Evolutionary conservation across 2,113 vertebrate genomes (phyloP), one percentile per base, ranked within the genome.

Genomic region (Gallinago jamesoni): DNA sequence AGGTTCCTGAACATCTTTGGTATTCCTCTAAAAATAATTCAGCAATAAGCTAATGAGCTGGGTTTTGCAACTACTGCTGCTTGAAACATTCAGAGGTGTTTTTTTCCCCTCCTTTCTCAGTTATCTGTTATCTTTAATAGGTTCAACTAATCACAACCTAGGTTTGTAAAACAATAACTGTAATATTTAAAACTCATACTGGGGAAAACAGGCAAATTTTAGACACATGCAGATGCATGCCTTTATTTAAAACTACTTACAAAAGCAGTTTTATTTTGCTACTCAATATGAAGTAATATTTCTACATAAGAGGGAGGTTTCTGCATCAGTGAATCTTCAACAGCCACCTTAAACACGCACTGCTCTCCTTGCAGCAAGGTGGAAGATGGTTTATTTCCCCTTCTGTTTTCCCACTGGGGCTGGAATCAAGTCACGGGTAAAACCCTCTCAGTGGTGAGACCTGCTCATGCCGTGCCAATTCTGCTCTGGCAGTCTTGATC

Each of bases 1-100:
- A 43, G 67, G 66, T 60, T 73, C 73, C 84, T 87, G 37, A 92
- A 83, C 52, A 84, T 68, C 30, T 1, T 33, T 27, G 21, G 8
- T 79, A 79, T 53, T 89, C 60, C 86, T 89, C 84, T 84, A 92
- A 93, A 94, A 96, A 94, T 93, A 96, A 89, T 31, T 48, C 35
- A 82, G 77, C 31, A 68, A 84, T 72, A 93, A 84, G 16, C 20
- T 76, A 77, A 70, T 76, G 43, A 72, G n/a, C 43, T 21, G 35
- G 20, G 48, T 48, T 93, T 72, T 92, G 43, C 30, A 90, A 43
- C 62, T 47, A 80, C 5, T 47, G n/a, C 67, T 78, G 56, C 56
- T 48, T 72, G 27, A 73, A 83, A 64, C 1, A 0, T 48, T 48
- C 39, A 37, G 33, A 14, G 17, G 10, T 16, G 3, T 19, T 56